phyloP scores from a whole-genome alignment of 2,888 invertebrate species.

The Trichopoda pennipes region DNA sequence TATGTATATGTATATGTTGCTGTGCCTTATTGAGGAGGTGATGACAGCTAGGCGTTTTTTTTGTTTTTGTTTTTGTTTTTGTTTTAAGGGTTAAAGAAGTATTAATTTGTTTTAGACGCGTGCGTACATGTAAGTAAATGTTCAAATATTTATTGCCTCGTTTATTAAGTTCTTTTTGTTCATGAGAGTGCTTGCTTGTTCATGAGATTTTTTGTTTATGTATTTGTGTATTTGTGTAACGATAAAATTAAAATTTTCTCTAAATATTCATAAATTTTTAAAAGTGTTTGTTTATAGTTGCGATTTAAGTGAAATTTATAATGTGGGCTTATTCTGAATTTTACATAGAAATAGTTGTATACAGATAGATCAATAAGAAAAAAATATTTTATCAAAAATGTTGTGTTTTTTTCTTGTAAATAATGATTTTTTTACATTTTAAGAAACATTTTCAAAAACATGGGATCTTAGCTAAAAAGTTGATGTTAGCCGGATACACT shows the following conservation, averaged over 20 bases:
- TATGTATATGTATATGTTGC: background rate
- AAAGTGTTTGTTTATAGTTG: conserved; percentile 27
- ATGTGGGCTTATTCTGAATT: conserved; percentile 11
- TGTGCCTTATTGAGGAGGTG: conserved; percentile 54
- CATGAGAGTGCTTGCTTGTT: background rate
- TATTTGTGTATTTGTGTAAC: conserved; percentile 14
- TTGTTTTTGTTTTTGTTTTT: too few species aligned
- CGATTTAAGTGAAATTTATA: conserved; percentile 27
- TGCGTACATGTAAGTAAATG: conserved; percentile 62
- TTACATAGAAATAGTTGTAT: background rate
- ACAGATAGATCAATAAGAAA: conserved; percentile 5
- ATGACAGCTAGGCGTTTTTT: conserved; percentile 57
- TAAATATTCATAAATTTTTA: conserved; percentile 50
- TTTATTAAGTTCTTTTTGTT: conserved; percentile 26
- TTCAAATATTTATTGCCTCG: conserved; percentile 58
- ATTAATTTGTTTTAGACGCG: conserved; percentile 68
- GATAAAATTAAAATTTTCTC: conserved; percentile 50
- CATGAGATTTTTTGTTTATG: background rate
- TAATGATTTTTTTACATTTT: too few species aligned
- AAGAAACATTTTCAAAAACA: too few species aligned
- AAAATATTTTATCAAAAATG: background rate
- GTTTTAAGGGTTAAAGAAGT: conserved; percentile 60
- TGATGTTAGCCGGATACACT: too few species aligned
- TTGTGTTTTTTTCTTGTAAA: too few species aligned
- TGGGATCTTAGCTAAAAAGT: too few species aligned